Evolutionary conservation across 2,888 invertebrate species (phyloP), one percentile per base, ranked within the genome.

Genomic region (Amblyjoppa proteus): DNA sequence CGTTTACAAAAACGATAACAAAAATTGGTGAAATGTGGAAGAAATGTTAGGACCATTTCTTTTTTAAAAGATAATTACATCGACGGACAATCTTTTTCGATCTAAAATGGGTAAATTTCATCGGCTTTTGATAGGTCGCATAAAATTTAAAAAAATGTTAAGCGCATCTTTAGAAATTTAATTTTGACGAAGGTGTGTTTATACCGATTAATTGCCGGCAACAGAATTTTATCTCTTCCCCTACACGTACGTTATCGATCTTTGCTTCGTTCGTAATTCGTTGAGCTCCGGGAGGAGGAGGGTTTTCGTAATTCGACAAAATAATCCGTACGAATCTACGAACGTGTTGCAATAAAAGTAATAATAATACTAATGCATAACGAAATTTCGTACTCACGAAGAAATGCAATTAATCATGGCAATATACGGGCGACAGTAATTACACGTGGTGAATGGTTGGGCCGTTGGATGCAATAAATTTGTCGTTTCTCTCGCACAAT

Each of bases 401-500:
- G 78, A 77, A 84, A 84, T 70, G 74, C 73, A 71, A 81, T 74
- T 74, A 68, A 84, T 78, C 74, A 74, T 64, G 68, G 76, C 74
- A 78, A 84, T 84, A 84, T 69, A 81, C 74, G 78, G 45, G 31
- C 64, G 74, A 81, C 84, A 49, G 73, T 81, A 84, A 84, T 84
- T 84, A 81, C 74, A 78, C 81, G 81, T 68, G 81, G 58, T 61
- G 73, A 77, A 84, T 58, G 71, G 68, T 74, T 9, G 49, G 38
- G 69, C 56, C 58, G 58, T 38, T 64, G 71, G 69, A 81, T 78
- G 81, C 73, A 74, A 84, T 84, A 81, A 84, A 84, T 84, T 84
- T 78, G 84, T 84, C 84, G 77, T 81, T 84, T 77, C 81, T 74
- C 73, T 81, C 81, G 81, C 77, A 84, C 73, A 81, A 84, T 84